A percentile compares a stretch with the other conserved stretches of the same genome.
phyloP scores from a whole-genome alignment of 2,797 vertebrate species.

The Enteromius radiatus region DNA sequence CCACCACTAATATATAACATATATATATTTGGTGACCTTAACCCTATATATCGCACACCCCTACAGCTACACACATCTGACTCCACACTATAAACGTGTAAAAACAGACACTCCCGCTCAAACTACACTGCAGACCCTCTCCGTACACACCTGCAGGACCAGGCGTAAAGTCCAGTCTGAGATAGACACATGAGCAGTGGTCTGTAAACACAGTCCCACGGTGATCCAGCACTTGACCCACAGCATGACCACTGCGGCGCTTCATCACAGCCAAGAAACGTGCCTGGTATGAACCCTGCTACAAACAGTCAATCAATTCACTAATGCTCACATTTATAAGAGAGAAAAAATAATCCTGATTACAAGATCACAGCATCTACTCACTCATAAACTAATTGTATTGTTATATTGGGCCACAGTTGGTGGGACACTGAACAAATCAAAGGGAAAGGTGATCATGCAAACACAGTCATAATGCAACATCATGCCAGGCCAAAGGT shows the following conservation, averaged over 20 bases:
- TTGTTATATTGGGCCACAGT: neutral
- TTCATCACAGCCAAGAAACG: neutral
- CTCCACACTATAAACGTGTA: neutral
- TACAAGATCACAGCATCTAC: neutral
- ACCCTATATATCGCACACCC: no score
- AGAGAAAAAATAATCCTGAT: neutral
- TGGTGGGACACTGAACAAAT: neutral
- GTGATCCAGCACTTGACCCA: neutral
- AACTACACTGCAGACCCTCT: neutral
- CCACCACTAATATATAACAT: no score
- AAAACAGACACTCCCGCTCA: neutral
- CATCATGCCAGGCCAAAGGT: slow-evolving; percentile 58
- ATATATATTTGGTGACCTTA: no score
- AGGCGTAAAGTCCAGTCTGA: neutral
- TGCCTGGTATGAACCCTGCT: neutral
- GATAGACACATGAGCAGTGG: neutral
- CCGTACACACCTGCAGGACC: no score
- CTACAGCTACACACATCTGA: no score
- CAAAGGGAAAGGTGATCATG: slow-evolving; percentile 21
- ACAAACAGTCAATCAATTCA: neutral
- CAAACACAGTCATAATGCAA: slow-evolving; percentile 38
- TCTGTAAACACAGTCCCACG: neutral
- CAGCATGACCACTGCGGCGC: neutral
- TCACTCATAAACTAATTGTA: neutral
- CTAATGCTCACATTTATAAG: neutral